Base-by-base conservation (phyloP, 2,888 invertebrate species). In the Synanthedon tipuliformis region DNA sequence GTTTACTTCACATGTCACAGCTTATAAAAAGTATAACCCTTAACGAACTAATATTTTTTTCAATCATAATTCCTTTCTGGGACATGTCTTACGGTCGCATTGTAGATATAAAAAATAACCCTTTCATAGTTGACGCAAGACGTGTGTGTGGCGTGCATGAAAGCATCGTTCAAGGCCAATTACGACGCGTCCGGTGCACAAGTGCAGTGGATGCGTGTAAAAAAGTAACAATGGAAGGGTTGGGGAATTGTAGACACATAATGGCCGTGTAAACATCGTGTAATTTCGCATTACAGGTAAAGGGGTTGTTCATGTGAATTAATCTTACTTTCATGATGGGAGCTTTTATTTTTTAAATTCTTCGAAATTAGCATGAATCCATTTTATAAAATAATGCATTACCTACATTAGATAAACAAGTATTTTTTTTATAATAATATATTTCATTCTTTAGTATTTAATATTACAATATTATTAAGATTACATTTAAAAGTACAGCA, bases 231-330 rank as follows among this genome's bases (percentile, higher is more conserved):
- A 82, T 76, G 61, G 78, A 81, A 83, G 81, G 80, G 82, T 80
- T 83, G 74, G 70, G 68, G 69, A 83, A 80, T 81, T 81, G 72
- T 73, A 73, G 73, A 74, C 64, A 70, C 71, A 78, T 83, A 81
- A 85, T 77, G 73, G 66, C 74, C 85, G 82, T 85, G 82, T 86
- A 86, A 86, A 80, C 77, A 84, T 83, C 85, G 78, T 78, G 78
- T 85, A 85, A 85, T 84, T 81, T 78, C 70, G 69, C 68, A 66
- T 67, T 69, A 71, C 81, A 82, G 78, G 80, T 81, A 79, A 68
- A 80, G 75, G 77, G 77, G 79, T 74, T 76, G 65, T 54, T 34
- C 34, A 34, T 34, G 34, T 34, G 34, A 10, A 34, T 34, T 34
- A 34, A 34, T 34, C 10, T 34, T 34, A 34, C 34, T 34, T 34